These are phyloP conservation scores for Lagenorhynchus albirostris DNA, from an alignment of 2,113 vertebrate genomes.

Conservation along the genomic window DNA sequence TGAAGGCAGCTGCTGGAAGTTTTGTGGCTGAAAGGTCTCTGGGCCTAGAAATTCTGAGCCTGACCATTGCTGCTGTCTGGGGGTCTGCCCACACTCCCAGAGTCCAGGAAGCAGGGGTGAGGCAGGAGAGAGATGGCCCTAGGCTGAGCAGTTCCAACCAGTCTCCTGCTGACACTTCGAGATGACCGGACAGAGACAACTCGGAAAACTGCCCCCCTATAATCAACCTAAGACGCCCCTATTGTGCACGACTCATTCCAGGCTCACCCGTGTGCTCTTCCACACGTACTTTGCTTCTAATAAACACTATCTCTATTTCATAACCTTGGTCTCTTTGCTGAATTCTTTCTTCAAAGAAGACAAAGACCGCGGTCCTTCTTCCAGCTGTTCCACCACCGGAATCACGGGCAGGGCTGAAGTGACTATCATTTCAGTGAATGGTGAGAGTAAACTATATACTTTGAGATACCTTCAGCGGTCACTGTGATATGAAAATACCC, in stretches of 20 bases:
- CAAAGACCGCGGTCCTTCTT: background rate
- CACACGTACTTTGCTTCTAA: background rate
- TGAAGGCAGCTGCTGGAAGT: background rate
- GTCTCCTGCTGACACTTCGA: fast-evolving
- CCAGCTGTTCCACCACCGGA: background rate
- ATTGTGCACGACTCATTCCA: background rate
- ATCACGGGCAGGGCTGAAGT: fast-evolving
- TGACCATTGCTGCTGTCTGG: background rate
- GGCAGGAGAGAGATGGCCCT: background rate
- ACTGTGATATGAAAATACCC: background rate
- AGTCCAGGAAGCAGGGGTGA: background rate
- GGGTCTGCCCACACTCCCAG: fast-evolving
- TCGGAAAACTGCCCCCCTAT: background rate
- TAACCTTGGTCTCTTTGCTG: background rate
- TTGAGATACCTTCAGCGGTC: background rate
- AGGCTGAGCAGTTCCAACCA: background rate
- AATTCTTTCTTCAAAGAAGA: background rate
- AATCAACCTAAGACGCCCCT: background rate
- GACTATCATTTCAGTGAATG: fast-evolving
- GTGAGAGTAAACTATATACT: background rate
- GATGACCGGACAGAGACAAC: background rate
- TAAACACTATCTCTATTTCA: background rate
- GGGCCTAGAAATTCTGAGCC: fast-evolving
- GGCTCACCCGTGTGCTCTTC: no score
- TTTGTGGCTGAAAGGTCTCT: fast-evolving